These are phyloP conservation scores for Ophioderma brevispina DNA, from an alignment of 35 echinoderm and acorn worm genomes.

Conservation along the genomic window DNA sequence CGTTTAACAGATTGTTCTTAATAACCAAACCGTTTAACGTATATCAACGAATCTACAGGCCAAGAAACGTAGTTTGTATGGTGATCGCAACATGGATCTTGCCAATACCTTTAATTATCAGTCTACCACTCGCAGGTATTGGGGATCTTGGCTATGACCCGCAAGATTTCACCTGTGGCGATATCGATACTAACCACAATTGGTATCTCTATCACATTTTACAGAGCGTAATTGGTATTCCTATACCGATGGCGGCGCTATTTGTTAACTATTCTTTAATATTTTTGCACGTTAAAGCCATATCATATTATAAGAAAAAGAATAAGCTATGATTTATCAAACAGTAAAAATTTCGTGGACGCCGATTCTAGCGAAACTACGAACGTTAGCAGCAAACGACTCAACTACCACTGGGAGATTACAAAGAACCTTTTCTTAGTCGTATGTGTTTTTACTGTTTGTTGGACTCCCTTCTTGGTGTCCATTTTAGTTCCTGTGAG, in stretches of 20 bases:
- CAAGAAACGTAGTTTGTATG: constrained; percentile 41
- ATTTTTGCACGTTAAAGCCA: constrained; percentile 70
- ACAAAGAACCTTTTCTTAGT: too few species aligned
- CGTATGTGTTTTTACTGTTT: too few species aligned
- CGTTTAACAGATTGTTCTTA: constrained; percentile 64
- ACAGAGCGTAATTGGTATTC: constrained; percentile 55
- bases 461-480: too few species aligned
- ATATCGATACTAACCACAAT: constrained; percentile 51
- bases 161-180: constrained; percentile 68
- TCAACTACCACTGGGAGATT: too few species aligned
- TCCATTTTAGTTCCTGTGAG: too few species aligned
- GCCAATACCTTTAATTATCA: constrained; percentile 42
- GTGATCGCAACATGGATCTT: constrained; percentile 59
- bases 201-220: constrained; percentile 71
- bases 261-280: constrained; percentile 60
- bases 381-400: too few species aligned
- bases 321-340: too few species aligned
- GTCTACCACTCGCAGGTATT: constrained; percentile 63
- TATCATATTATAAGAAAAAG: too few species aligned
- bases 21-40: constrained; percentile 45
- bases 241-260: constrained; percentile 65
- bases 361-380: too few species aligned
- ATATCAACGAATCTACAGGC: constrained; percentile 54
- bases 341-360: too few species aligned
- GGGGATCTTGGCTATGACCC: constrained; percentile 74